Conservation (phyloP, 2,888 invertebrate genomes). For the Amiota mariae region DNA sequence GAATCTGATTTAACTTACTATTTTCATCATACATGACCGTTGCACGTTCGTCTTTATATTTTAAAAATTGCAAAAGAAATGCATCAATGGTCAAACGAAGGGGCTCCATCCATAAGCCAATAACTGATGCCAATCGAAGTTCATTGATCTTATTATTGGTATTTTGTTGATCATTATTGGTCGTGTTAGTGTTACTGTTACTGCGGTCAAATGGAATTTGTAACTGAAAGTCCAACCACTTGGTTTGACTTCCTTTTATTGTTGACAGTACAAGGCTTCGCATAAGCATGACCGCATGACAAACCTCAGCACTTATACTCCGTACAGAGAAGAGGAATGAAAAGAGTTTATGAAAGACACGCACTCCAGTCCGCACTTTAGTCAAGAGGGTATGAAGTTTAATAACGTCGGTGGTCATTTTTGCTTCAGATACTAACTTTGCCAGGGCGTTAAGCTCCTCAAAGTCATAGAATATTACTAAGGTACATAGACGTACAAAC, state of each 20-base stretch:
- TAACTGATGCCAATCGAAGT: conserved; percentile 44
- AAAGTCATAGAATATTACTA: conserved; percentile 43
- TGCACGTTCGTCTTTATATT: conserved; percentile 49
- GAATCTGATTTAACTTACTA: no score
- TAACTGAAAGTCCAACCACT: conserved; percentile 65
- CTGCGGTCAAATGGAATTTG: conserved; percentile 53
- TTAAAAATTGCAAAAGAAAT: conserved; percentile 64
- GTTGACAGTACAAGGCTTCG: conserved; percentile 53
- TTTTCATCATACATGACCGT: conserved; percentile 17
- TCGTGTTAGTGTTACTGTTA: no score
- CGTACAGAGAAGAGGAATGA: conserved; percentile 50
- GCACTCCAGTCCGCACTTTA: conserved; percentile 46
- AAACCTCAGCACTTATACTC: conserved; percentile 53
- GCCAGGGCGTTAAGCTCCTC: conserved; percentile 39
- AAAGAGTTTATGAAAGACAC: conserved; percentile 54
- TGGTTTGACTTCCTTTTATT: conserved; percentile 49
- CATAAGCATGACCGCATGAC: conserved; percentile 53
- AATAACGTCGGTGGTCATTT: conserved; percentile 49
- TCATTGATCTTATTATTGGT: conserved; percentile 28
- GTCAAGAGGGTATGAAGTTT: conserved; percentile 54
- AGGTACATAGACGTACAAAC: conserved; percentile 45
- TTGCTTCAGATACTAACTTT: conserved; percentile 40
- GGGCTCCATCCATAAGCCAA: conserved; percentile 66
- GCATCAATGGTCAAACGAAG: conserved; percentile 56
- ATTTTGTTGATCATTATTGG: not conserved